Base-by-base conservation (phyloP, 2,113 vertebrate species). In the Kryptolebias marmoratus region DNA sequence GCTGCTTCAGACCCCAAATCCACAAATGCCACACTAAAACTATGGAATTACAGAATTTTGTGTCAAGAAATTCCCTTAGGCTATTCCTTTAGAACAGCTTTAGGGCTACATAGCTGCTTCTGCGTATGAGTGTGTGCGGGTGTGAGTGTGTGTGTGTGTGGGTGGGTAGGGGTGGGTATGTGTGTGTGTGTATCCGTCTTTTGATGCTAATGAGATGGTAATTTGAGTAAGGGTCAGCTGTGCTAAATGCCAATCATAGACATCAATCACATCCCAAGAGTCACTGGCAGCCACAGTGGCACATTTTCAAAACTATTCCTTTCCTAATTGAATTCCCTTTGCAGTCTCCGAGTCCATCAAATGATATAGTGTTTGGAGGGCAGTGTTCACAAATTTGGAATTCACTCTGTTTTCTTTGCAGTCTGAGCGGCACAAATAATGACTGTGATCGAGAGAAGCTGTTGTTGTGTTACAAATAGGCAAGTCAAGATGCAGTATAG, bases 151-250 rank as follows among this genome's bases (percentile, higher is more conserved):
- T 81, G 75, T 84, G 71, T 80, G 68, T 82, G 74, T 59, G 70
- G 32, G 32, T 3, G 32, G 32, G 32, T 3, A 7, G 32, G 32
- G 32, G 5, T 22, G 22, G 22, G 22, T 22, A 22, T 22, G 22
- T 22, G 75, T 84, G 70, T 80, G 68, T 82, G 76, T 58, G 70
- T 80, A 69, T 81, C 74, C 2, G 76, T 79, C 70, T 65, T 81
- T 71, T 72, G 80, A 85, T 85, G 89, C 84, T 87, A 90, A 92
- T 90, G 85, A 90, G 83, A 91, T 88, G 87, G 56, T 86, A 89
- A 90, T 90, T 81, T 86, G 79, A 81, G 74, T 55, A 71, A 76
- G 87, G 90, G 88, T 90, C 88, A 87, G 71, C 78, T 81, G 69
- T 81, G 88, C 81, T 85, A 89, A 90, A 90, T 84, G 90, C 88